Conservation (phyloP, 1,140 invertebrate genomes). For the Ceratitis capitata region DNA sequence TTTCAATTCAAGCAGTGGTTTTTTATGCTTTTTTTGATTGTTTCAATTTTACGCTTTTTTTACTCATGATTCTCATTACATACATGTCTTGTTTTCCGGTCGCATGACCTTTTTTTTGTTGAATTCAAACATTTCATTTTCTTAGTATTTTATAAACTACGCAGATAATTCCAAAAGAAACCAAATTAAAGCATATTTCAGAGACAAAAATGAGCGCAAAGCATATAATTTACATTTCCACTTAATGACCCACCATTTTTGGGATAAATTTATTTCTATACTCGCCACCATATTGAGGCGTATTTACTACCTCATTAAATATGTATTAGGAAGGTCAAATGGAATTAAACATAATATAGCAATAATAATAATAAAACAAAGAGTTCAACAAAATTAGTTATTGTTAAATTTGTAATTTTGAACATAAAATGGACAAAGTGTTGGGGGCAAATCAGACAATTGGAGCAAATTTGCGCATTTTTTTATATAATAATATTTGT, state of each 20-base stretch:
- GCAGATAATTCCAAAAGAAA: too few relatives aligned
- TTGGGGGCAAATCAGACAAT: neutral
- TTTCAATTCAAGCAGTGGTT: too few relatives aligned
- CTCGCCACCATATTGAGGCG: neutral
- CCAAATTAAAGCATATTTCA: neutral
- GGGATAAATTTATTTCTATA: neutral
- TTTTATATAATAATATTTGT: neutral
- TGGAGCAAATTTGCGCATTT: neutral
- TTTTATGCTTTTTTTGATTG: too few relatives aligned
- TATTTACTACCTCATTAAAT: neutral
- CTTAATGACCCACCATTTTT: neutral
- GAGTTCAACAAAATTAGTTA: too few relatives aligned
- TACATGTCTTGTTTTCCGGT: too few relatives aligned
- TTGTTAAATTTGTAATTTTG: neutral
- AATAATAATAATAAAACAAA: too few relatives aligned
- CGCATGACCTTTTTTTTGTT: too few relatives aligned
- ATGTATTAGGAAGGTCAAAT: neutral
- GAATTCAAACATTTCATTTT: too few relatives aligned
- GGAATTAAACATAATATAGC: neutral
- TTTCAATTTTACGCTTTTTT: too few relatives aligned
- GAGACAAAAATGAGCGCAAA: neutral
- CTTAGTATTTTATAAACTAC: too few relatives aligned
- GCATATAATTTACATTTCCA: neutral
- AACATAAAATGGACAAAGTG: neutral
- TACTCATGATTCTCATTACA: too few relatives aligned